Percentiles rank a stretch among this genome's conserved stretches.
phyloP scores from a whole-genome alignment of 2,888 invertebrate species.

The Campoletis raptor region DNA sequence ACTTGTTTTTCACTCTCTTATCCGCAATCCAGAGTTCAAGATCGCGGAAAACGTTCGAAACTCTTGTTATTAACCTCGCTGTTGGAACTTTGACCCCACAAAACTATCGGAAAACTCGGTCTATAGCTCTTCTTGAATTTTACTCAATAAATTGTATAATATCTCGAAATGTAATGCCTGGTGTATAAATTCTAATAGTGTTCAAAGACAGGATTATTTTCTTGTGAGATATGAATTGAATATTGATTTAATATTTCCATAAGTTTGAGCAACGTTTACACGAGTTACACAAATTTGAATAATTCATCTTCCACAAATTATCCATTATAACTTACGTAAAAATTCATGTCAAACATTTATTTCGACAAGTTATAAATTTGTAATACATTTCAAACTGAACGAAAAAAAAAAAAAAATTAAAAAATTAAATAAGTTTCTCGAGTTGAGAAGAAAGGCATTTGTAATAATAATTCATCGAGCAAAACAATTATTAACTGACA shows the following conservation, averaged over 20 bases:
- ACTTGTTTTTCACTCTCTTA: slow-evolving; percentile 23
- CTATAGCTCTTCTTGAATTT: background rate
- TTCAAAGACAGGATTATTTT: slow-evolving; percentile 2
- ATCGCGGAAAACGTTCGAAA: slow-evolving; percentile 41
- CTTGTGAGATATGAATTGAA: background rate
- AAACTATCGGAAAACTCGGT: slow-evolving; percentile 33
- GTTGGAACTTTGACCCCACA: slow-evolving; percentile 50
- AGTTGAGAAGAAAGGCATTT: background rate
- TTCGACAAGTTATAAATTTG: background rate
- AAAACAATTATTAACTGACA: background rate
- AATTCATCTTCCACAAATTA: background rate
- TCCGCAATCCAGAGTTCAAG: slow-evolving; percentile 49
- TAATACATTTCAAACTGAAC: background rate
- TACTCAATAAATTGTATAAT: background rate
- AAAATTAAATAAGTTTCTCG: background rate
- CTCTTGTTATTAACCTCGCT: slow-evolving; percentile 12
- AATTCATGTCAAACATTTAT: background rate
- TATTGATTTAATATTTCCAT: slow-evolving; percentile 12
- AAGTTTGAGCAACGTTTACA: background rate
- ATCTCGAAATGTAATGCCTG: background rate
- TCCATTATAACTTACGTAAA: background rate
- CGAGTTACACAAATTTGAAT: background rate
- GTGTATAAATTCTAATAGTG: background rate
- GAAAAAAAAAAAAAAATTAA: background rate
- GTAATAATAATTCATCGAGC: slow-evolving; percentile 15